These are phyloP conservation scores for Ennomos erosarius DNA, from an alignment of 2,888 invertebrate genomes.

Conservation along the genomic window DNA sequence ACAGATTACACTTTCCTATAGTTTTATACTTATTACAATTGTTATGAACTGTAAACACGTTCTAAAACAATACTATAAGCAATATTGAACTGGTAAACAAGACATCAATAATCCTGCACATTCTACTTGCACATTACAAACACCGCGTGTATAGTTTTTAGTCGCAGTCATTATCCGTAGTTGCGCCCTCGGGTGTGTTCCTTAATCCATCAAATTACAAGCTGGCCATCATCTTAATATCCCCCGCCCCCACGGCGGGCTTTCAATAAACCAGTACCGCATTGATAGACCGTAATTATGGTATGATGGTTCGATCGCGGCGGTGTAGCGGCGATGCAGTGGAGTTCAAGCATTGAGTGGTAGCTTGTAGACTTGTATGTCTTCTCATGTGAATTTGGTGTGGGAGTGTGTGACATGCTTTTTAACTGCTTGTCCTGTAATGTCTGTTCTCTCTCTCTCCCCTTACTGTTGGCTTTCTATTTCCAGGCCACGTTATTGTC, in stretches of 20 bases:
- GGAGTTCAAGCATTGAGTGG: slow-evolving; percentile 39
- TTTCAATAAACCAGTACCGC: slow-evolving; percentile 83
- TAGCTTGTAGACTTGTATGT: slow-evolving; percentile 13
- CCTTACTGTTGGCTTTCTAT: too few species aligned
- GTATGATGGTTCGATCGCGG: slow-evolving; percentile 43
- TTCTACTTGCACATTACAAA: slow-evolving; percentile 34
- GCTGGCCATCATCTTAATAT: slow-evolving; percentile 81
- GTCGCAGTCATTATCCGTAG: slow-evolving; percentile 71
- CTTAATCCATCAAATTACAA: slow-evolving; percentile 83
- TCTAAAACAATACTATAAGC: too few species aligned
- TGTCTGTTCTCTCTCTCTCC: slow-evolving; percentile 52
- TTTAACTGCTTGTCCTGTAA: background rate
- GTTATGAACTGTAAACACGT: too few species aligned
- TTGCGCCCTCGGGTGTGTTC: slow-evolving; percentile 76
- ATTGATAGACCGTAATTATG: slow-evolving; percentile 82
- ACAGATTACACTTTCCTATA: too few species aligned
- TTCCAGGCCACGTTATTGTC: too few species aligned
- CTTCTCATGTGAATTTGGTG: slow-evolving; percentile 2
- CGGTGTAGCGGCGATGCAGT: background rate
- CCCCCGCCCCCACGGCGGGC: slow-evolving; percentile 78
- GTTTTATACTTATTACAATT: too few species aligned
- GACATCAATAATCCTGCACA: slow-evolving; percentile 1
- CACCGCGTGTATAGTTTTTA: slow-evolving; percentile 63
- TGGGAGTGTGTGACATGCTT: background rate
- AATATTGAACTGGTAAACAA: slow-evolving; percentile 5